Conservation (phyloP, 2,888 invertebrate genomes). For the Cheiracanthium punctorium region DNA sequence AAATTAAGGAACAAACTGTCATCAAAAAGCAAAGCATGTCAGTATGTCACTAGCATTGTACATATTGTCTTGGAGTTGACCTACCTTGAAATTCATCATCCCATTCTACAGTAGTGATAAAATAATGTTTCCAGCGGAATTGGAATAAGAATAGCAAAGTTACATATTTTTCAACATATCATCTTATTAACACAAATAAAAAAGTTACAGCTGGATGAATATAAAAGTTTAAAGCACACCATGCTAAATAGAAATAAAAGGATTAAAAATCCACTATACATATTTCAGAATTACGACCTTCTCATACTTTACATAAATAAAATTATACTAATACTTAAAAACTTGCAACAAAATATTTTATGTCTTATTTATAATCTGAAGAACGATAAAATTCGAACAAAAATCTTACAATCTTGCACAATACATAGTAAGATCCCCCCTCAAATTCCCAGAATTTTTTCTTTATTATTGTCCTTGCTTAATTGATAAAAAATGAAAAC, state of each 20-base stretch:
- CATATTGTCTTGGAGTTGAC: conserved; percentile 75
- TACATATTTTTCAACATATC: conserved; percentile 41
- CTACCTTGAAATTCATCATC: conserved; percentile 99
- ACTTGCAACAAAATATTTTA: background rate
- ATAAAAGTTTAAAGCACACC: background rate
- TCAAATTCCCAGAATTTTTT: no score
- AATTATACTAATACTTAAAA: background rate
- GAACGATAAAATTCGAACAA: no score
- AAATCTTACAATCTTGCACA: no score
- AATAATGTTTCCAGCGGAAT: conserved; percentile 95
- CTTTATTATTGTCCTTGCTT: no score
- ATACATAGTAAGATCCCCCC: no score
- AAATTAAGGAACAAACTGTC: conserved; percentile 29
- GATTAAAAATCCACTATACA: background rate
- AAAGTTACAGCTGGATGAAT: conserved; percentile 8
- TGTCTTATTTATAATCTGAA: no score
- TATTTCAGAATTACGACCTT: background rate
- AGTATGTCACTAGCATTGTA: conserved; percentile 52
- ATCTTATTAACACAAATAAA: conserved; percentile 44
- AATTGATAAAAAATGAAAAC: no score
- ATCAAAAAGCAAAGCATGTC: conserved; percentile 56
- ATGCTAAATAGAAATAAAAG: background rate
- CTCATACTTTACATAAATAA: no score
- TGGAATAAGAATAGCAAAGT: conserved; percentile 66
- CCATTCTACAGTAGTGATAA: conserved; percentile 97